phyloP scores from a whole-genome alignment of 2,888 invertebrate genomes.

The Thereva unica region DNA sequence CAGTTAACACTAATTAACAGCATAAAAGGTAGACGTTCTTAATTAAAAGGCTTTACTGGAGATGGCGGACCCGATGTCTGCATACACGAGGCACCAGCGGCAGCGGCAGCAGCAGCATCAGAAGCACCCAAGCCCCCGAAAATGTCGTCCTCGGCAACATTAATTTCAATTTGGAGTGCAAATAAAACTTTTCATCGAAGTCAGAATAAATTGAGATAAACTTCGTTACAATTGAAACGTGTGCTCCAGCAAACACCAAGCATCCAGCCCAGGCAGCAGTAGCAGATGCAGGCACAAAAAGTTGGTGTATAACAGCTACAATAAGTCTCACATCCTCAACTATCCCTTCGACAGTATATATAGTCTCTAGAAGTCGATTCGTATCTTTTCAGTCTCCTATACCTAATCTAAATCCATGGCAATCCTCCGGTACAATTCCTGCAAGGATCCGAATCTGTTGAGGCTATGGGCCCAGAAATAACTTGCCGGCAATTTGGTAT shows the following conservation, averaged over 20 bases:
- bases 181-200: conserved; percentile 37
- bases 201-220: conserved; percentile 33
- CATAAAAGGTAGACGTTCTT: too few relatives aligned
- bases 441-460: background rate
- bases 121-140: too few relatives aligned
- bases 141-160: background rate
- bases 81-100: too few relatives aligned
- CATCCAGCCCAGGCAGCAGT: background rate
- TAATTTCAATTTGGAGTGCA: conserved; percentile 38
- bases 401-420: background rate
- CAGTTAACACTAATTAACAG: too few relatives aligned
- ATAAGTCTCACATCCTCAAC: too few relatives aligned
- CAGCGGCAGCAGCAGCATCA: too few relatives aligned
- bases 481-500: conserved; percentile 34
- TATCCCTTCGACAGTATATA: too few relatives aligned
- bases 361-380: too few relatives aligned
- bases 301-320: conserved; percentile 2
- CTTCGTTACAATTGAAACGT: conserved; percentile 10
- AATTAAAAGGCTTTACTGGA: too few relatives aligned
- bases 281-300: conserved; percentile 3
- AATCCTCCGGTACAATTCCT: background rate
- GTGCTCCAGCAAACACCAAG: background rate
- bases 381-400: background rate
- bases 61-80: too few relatives aligned
- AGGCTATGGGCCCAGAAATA: background rate